phyloP scores from a whole-genome alignment of 2,888 invertebrate species.

The Dynastes maya region DNA sequence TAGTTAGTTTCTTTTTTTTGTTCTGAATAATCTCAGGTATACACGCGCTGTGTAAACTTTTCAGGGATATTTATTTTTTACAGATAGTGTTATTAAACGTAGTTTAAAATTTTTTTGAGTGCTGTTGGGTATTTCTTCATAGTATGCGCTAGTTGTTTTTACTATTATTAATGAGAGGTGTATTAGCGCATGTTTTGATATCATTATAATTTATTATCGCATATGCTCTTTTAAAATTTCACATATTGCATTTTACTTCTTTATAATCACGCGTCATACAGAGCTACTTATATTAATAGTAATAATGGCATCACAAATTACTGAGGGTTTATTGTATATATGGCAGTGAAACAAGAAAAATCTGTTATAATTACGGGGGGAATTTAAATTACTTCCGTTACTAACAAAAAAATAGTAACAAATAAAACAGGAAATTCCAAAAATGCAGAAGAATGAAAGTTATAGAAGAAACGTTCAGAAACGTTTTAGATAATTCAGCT shows the following conservation, averaged over 20 bases:
- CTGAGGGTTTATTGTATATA: not conserved
- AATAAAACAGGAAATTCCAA: too few species aligned
- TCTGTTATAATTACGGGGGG: not conserved
- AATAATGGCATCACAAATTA: not conserved
- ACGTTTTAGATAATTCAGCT: too few species aligned
- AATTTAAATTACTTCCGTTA: too few species aligned
- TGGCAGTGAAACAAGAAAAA: not conserved
- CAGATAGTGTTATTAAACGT: constrained; percentile 49
- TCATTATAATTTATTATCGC: constrained; percentile 15
- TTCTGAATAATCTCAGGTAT: constrained; percentile 61
- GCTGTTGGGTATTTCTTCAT: constrained; percentile 45
- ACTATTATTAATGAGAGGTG: not conserved
- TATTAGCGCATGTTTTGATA: not conserved
- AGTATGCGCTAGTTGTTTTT: constrained; percentile 8
- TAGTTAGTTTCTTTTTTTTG: constrained; percentile 40
- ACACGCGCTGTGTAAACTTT: constrained; percentile 49
- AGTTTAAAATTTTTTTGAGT: constrained; percentile 49
- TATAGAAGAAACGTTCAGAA: too few species aligned
- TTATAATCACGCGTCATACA: constrained; percentile 3
- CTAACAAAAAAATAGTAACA: too few species aligned
- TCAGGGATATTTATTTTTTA: constrained; percentile 56
- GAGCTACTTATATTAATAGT: constrained; percentile 12
- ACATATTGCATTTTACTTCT: not conserved
- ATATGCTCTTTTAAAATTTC: not conserved
- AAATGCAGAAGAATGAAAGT: too few species aligned